Evolutionary conservation across 2,113 vertebrate species (phyloP).

Genomic region (Pangasianodon hypophthalmus): DNA sequence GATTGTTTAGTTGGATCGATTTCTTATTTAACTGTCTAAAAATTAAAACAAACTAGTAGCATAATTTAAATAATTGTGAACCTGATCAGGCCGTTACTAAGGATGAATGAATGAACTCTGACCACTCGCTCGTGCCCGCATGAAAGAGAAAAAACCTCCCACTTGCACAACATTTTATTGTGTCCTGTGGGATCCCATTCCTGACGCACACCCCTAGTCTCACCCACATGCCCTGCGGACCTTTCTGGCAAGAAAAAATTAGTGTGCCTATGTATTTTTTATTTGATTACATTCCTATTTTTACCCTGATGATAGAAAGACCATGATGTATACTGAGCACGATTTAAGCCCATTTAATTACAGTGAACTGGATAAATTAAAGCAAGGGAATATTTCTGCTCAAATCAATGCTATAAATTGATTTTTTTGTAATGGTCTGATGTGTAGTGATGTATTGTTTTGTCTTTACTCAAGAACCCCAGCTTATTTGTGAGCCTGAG

Average conservation of each 20-base stretch:
- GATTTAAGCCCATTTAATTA: not conserved
- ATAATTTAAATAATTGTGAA: not conserved
- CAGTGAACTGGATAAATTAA: not conserved
- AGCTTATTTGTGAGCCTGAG: not conserved
- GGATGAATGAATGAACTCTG: not conserved
- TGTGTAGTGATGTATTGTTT: not conserved
- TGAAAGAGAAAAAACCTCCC: not conserved
- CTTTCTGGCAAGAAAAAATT: not conserved
- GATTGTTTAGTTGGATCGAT: not conserved
- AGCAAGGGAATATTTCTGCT: not conserved
- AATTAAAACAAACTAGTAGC: not conserved
- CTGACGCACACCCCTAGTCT: not conserved
- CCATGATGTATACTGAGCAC: too few relatives aligned
- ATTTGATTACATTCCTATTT: not conserved
- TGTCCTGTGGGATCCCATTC: not conserved
- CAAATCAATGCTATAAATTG: not conserved
- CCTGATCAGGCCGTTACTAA: not conserved
- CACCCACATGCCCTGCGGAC: not conserved
- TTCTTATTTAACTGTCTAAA: not conserved
- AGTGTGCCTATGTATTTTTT: not conserved
- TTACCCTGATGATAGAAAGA: not conserved
- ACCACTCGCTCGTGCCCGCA: not conserved
- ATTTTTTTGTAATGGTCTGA: not conserved
- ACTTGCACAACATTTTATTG: not conserved
- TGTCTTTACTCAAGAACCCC: not conserved